phyloP scores from a whole-genome alignment of 2,888 invertebrate species.

The Zygaena filipendulae region DNA sequence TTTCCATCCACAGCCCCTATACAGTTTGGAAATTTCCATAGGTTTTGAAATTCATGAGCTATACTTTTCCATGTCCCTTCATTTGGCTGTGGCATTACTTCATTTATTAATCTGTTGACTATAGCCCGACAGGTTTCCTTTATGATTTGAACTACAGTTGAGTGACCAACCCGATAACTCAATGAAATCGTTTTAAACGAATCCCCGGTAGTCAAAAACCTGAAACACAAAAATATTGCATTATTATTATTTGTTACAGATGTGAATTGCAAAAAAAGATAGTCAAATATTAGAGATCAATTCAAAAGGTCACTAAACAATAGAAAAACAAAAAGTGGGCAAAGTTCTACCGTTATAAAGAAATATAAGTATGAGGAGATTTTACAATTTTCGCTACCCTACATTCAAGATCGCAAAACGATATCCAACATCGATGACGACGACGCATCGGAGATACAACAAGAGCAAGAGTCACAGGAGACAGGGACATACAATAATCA shows the following conservation, averaged over 20 bases:
- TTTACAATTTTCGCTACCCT: slow-evolving; percentile 9
- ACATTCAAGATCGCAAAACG: slow-evolving; percentile 8
- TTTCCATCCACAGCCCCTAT: slow-evolving; percentile 23
- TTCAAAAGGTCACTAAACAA: slow-evolving; percentile 10
- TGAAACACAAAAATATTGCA: slow-evolving; percentile 10
- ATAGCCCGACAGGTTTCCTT: not conserved
- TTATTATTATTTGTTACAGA: slow-evolving; percentile 5
- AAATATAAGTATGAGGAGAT: slow-evolving; percentile 11
- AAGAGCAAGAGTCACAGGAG: slow-evolving; percentile 9
- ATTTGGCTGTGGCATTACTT: slow-evolving; percentile 8
- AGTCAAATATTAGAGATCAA: slow-evolving; percentile 10
- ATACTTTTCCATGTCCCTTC: slow-evolving; percentile 9
- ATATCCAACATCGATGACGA: too few species aligned
- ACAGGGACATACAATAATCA: slow-evolving; percentile 8
- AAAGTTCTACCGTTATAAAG: slow-evolving; percentile 6
- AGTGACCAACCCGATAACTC: not conserved
- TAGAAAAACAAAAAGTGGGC: slow-evolving; percentile 7
- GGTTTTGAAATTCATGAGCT: slow-evolving; percentile 8
- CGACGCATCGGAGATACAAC: slow-evolving; percentile 5
- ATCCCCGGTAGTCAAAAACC: slow-evolving; percentile 9
- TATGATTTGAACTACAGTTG: slow-evolving; percentile 4
- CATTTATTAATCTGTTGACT: slow-evolving; percentile 1
- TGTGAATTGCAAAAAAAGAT: slow-evolving; percentile 3
- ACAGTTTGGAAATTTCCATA: slow-evolving; percentile 16
- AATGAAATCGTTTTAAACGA: slow-evolving; percentile 7